Evolutionary conservation across 1,140 invertebrate species (phyloP), one percentile per base, ranked within the genome.

Genomic region (Plodia interpunctella): DNA sequence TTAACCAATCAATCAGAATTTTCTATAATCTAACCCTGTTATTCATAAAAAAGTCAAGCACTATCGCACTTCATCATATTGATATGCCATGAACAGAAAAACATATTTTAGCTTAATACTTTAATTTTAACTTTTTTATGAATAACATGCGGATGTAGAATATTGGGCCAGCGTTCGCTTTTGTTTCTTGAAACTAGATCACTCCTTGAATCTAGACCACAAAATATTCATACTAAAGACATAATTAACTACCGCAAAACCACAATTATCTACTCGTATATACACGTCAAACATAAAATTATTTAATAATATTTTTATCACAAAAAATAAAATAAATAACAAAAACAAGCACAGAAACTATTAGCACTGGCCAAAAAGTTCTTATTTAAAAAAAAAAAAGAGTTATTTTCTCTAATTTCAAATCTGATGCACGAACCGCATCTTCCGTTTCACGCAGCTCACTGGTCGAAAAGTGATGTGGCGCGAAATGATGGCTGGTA

Each of bases 391-490:
- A n/a, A 28, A 62, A 67, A 64, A 65, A 65, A 9, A 66, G 35
- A 61, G 3, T 5, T 28, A 59, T 49, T 19, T 30, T 44, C 59
- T n/a, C 21, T 57, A 61, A 68, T 62, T 19, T 66, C 69, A 65
- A 63, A 60, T 67, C 60, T 59, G 73, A 74, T 62, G 55, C 59
- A 67, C 59, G 62, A 59, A 61, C 65, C 68, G 63, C 62, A 68
- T 63, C 66, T 59, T 32, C 64, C 62, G 64, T 71, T 70, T 77
- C 72, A 64, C 76, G 74, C 49, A 52, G 63, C 64, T 64, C 49
- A 78, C 78, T 80, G 72, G 63, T 65, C 63, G 68, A 70, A 73
- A 65, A 63, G 65, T 51, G 18, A 63, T 70, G n/a, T n/a, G 68
- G 66, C 66, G 67, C 72, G 67, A 74, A 76, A 71, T 63, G 66